Evolutionary conservation across 1,140 invertebrate genomes (phyloP).

Genomic region (Portunus trituberculatus): DNA sequence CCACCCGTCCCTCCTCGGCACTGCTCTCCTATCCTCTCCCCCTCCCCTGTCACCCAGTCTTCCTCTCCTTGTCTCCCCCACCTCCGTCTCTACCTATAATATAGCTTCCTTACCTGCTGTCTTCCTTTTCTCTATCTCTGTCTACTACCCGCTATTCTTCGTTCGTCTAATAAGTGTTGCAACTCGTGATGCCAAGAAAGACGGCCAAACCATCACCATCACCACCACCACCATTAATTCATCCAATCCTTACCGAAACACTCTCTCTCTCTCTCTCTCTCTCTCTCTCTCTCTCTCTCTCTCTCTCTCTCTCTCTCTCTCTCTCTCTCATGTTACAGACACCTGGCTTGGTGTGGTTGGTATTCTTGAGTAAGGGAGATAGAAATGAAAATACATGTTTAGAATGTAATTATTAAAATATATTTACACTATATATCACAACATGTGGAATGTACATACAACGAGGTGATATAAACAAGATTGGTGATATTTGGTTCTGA

Average conservation of each 20-base stretch:
- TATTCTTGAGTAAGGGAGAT: background rate
- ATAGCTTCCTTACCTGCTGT: background rate
- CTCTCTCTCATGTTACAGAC: slow-evolving; percentile 2
- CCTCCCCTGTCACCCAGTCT: background rate
- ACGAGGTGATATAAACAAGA: slow-evolving; percentile 15
- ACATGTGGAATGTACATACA: slow-evolving; percentile 57
- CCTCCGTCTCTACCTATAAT: background rate
- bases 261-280: slow-evolving; percentile 60
- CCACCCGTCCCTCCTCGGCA: no score
- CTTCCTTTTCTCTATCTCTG: background rate
- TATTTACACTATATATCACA: slow-evolving; percentile 41
- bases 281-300: slow-evolving; percentile 62
- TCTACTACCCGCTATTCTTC: background rate
- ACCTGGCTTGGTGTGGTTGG: no score
- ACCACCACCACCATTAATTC: background rate
- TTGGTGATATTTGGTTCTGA: slow-evolving; percentile 33
- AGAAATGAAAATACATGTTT: background rate
- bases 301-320: slow-evolving; percentile 52
- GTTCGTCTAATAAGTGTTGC: no score
- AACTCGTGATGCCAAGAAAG: no score
- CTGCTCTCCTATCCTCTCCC: background rate
- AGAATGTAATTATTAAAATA: background rate
- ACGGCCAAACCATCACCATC: no score
- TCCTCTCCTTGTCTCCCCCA: background rate
- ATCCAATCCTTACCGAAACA: background rate